Base-by-base conservation (phyloP, 1,140 invertebrate species). In the Ips nitidus region DNA sequence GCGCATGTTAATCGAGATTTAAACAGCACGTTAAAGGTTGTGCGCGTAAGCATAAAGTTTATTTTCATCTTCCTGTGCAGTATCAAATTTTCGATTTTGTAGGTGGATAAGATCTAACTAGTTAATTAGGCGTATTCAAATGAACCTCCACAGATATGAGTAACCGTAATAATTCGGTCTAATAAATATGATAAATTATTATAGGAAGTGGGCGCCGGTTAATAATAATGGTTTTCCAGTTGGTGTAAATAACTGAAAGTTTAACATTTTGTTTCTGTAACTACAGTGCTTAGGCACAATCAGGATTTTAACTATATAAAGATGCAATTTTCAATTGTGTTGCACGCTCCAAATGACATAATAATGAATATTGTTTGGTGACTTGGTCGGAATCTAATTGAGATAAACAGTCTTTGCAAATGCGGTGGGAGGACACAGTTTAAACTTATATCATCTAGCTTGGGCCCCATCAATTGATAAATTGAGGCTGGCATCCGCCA, bases 401-500 rank as follows among this genome's bases (percentile, higher is more conserved):
- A 58, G 56, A 58, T 58, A 58, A 58, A 41, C 56, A 40, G 40
- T 7, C 8, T 58, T 40, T 5, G 8, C 38, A 36, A 58, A 42
- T 6, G 7, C 38, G 41, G 56, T 58, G 40, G 56, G 56, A 58
- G 56, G 56, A 38, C 5, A 58, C 6, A 37, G 38, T 58, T 58
- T 58, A 58, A 58, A 58, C 41, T 58, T 58, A 42, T 42, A 8
- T 58, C 36, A 22, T 22, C 22, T 22, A 41, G 36, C 45, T 55
- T 55, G n/a, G 52, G 45, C 45, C 45, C 45, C 37, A 8, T 58
- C 56, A 58, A 58, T 58, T 58, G 56, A 40, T 40, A 58, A 58
- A 58, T 58, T 58, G 40, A 4, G 38, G 38, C 40, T 36, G 41
- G 38, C 40, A 58, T 58, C 56, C 56, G 56, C 56, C 41, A 8